These are phyloP conservation scores for Onthophagus taurus DNA, from an alignment of 1,140 invertebrate genomes.

Conservation along the genomic window DNA sequence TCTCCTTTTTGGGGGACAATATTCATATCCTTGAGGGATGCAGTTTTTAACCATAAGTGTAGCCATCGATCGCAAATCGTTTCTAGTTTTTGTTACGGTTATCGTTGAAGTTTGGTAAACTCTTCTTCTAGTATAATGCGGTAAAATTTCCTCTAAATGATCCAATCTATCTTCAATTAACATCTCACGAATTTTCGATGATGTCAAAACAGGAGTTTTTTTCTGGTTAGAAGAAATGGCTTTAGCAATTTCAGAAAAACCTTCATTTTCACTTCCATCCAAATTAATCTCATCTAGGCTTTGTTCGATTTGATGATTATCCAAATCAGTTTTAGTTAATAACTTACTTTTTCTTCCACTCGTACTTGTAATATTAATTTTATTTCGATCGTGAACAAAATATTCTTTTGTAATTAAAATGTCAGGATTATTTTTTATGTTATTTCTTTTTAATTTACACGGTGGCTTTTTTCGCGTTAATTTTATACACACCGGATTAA, in stretches of 20 bases:
- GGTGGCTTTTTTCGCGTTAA: slow-evolving; percentile 2
- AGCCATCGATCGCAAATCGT: slow-evolving; percentile 25
- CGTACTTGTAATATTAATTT: slow-evolving; percentile 16
- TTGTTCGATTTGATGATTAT: slow-evolving; percentile 5
- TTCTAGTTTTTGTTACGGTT: slow-evolving; percentile 31
- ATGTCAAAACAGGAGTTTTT: slow-evolving; percentile 21
- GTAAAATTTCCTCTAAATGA: slow-evolving; percentile 33
- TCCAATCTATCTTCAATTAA: slow-evolving; percentile 33
- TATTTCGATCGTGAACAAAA: slow-evolving; percentile 1
- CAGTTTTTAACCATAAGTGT: slow-evolving; percentile 35
- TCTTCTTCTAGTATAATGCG: slow-evolving; percentile 30
- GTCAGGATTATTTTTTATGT: not conserved
- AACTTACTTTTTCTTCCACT: slow-evolving; percentile 28
- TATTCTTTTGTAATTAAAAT: slow-evolving; percentile 7
- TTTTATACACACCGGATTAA: slow-evolving; percentile 8
- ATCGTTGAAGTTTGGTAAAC: slow-evolving; percentile 32
- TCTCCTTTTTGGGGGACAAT: slow-evolving; percentile 18
- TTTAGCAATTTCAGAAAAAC: too few species aligned
- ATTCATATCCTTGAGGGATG: slow-evolving; percentile 26
- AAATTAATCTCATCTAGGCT: slow-evolving; percentile 3
- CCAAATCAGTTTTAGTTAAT: slow-evolving; percentile 27
- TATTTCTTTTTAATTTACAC: not conserved
- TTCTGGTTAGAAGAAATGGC: slow-evolving; percentile 2
- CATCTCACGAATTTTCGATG: slow-evolving; percentile 24
- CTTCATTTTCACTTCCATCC: slow-evolving; percentile 24